phyloP scores from a whole-genome alignment of 2,113 vertebrate genomes.

The Budorcas taxicolor region DNA sequence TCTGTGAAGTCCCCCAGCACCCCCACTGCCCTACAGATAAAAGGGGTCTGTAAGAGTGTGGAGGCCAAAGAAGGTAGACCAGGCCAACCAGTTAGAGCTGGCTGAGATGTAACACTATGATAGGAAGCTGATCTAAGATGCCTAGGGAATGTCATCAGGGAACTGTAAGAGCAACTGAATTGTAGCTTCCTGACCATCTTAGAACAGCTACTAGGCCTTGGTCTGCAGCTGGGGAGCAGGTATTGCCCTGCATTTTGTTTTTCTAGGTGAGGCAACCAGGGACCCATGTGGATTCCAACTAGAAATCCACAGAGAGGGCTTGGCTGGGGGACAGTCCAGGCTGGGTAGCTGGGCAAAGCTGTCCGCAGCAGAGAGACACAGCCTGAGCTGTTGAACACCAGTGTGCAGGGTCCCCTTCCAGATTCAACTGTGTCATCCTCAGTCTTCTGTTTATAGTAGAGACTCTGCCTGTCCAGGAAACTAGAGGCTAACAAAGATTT shows the following conservation, averaged over 20 bases:
- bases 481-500: not conserved
- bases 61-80: not conserved
- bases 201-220: not conserved
- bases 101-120: accelerated
- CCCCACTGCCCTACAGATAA: accelerated
- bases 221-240: not conserved
- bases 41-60: not conserved
- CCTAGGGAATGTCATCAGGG: not conserved
- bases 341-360: not conserved
- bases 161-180: accelerated
- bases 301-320: not conserved
- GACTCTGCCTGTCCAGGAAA: not conserved
- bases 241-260: not conserved
- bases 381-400: no score
- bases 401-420: accelerated
- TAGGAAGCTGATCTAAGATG: not conserved
- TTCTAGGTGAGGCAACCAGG: not conserved
- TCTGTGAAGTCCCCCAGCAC: accelerated
- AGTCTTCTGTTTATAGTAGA: not conserved
- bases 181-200: not conserved
- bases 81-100: not conserved
- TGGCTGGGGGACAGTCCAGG: not conserved
- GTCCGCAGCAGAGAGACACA: not conserved
- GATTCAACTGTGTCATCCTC: accelerated
- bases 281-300: not conserved